Base-by-base conservation (phyloP, 2,888 invertebrate species). In the Orthosia gracilis region DNA sequence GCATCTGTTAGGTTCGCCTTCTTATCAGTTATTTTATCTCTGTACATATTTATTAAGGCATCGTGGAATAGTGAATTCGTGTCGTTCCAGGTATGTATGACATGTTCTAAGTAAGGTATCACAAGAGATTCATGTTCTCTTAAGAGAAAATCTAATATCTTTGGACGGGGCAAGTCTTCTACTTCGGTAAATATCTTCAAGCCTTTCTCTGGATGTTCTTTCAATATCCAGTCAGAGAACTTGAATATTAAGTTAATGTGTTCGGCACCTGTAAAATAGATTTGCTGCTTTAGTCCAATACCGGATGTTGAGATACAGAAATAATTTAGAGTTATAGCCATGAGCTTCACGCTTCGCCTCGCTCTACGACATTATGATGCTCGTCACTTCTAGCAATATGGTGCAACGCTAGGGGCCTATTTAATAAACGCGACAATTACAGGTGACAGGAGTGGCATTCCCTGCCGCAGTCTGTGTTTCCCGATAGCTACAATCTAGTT, bases 31-130 rank as follows among this genome's bases (percentile, higher is more conserved):
- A 97, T 97, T 87, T 98, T 98, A 86, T 99, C 98, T 81, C 98
- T 97, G 89, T 99, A 99, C 92, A 98, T 98, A 90, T 98, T 98
- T 5, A 99, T 97, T 66, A 99, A 95, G 4, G 98, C 98, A 91
- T 99, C 99, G 93, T 99, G 99, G 89, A 99, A 98, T 64, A 98
- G 91, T 0, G 98, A 97, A 90, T 98, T 98, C 0, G 97, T 97
- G 85, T 99, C 99, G 79, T 98, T 97, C 99, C 99, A 99, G 4
- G 97, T 97, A 80, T 98, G 97, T 47, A 99, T 98, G 0, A 99
- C 97, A 91, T 99, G 99, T 91, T 99, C 99, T 90, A 99, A 95
- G 92, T 99, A 99, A 0, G 98, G 98, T 88, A 99, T 98, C 0
- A 99, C 98, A 45, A 99, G 96, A 21, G 97, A 92, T 80, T 98